Evolutionary conservation across 2,888 invertebrate genomes (phyloP).

Genomic region (Phragmatobia fuliginosa): DNA sequence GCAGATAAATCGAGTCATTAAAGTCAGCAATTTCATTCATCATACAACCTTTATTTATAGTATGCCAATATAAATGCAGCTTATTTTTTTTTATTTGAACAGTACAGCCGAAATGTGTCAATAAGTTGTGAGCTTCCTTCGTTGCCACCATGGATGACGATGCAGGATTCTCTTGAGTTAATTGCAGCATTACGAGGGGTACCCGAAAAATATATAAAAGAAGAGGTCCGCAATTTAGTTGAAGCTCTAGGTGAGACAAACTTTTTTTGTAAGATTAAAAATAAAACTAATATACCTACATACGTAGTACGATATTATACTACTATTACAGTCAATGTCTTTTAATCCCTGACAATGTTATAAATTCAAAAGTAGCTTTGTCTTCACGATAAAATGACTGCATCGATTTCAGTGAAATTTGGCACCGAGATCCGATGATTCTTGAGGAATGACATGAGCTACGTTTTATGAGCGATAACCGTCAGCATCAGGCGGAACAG

Average conservation of each 20-base stretch:
- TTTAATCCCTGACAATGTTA: no score
- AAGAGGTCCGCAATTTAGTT: conserved; percentile 63
- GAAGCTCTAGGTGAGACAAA: conserved; percentile 65
- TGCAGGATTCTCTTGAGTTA: conserved; percentile 63
- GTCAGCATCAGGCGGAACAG: no score
- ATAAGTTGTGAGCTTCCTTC: conserved; percentile 57
- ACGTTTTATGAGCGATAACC: no score
- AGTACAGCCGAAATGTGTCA: conserved; percentile 70
- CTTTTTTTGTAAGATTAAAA: background rate
- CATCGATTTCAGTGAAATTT: no score
- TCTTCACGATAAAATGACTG: no score
- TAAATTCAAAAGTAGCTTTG: no score
- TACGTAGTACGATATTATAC: no score
- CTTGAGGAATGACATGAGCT: no score
- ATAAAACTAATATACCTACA: no score
- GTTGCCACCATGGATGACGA: conserved; percentile 74
- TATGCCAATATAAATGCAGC: background rate
- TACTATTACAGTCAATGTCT: no score
- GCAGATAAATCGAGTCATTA: background rate
- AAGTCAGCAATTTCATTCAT: background rate
- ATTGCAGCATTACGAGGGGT: conserved; percentile 72
- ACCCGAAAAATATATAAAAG: conserved; percentile 51
- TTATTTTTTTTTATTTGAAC: conserved; percentile 3
- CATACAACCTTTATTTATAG: background rate
- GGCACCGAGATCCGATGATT: no score